Percentiles rank a stretch among this genome's conserved stretches.
These are phyloP conservation scores for Wasmannia auropunctata DNA, from an alignment of 1,140 invertebrate species.

Conservation along the genomic window DNA sequence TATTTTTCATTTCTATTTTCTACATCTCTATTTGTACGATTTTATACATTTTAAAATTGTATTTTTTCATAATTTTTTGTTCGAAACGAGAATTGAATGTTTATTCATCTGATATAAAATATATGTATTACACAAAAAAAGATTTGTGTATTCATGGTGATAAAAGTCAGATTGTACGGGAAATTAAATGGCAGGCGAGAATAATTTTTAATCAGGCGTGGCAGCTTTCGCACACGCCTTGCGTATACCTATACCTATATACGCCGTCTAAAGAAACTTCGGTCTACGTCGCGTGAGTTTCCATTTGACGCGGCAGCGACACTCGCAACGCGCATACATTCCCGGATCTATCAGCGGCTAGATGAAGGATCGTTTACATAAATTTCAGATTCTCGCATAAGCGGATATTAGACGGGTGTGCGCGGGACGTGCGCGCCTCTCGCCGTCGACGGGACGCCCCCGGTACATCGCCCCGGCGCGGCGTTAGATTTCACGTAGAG, in stretches of 20 bases:
- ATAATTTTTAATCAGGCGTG: slow-evolving; percentile 35
- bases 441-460: slow-evolving; percentile 49
- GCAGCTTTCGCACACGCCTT: not conserved
- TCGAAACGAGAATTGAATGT: not conserved
- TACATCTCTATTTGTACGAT: not conserved
- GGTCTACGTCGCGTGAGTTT: slow-evolving; percentile 27
- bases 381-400: slow-evolving; percentile 45
- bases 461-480: slow-evolving; percentile 18
- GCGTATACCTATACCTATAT: too few relatives aligned
- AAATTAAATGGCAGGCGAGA: slow-evolving; percentile 16
- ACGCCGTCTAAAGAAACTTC: not conserved
- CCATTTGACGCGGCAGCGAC: slow-evolving; percentile 42
- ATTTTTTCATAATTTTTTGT: not conserved
- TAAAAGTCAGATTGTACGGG: slow-evolving; percentile 3
- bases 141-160: not conserved
- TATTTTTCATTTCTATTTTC: not conserved
- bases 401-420: slow-evolving; percentile 67
- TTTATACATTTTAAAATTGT: not conserved
- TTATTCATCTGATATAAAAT: not conserved
- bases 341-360: slow-evolving; percentile 47
- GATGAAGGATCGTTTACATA: slow-evolving; percentile 62
- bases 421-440: slow-evolving; percentile 20
- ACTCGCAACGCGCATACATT: slow-evolving; percentile 54
- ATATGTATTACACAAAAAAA: not conserved
- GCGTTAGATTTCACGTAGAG: slow-evolving; percentile 54